A percentile compares a stretch with the other conserved stretches of the same genome.
Conservation (phyloP, 1,140 invertebrate species). For the Drosophila nigromelanica region DNA sequence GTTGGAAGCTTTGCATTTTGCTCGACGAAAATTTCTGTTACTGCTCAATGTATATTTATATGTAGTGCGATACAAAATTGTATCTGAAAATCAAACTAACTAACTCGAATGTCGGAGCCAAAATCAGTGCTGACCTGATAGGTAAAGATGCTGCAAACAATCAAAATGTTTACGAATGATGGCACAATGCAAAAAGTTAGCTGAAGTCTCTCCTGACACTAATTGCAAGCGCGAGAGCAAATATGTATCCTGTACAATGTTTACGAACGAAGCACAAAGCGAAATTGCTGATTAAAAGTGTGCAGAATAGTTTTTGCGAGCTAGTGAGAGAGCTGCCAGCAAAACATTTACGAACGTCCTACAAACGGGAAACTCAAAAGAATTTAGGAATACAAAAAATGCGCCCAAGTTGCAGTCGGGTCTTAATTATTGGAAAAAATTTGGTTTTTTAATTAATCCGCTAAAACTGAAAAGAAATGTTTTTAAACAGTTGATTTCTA, state of each 20-base stretch:
- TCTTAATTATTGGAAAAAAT: too few relatives aligned
- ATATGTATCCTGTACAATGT: background rate
- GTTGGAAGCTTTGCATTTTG: slow-evolving; percentile 2
- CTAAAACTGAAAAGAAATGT: too few relatives aligned
- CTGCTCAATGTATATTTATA: background rate
- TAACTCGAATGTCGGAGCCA: background rate
- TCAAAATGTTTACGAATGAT: background rate
- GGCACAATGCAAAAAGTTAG: background rate
- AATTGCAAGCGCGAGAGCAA: background rate
- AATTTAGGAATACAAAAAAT: too few relatives aligned
- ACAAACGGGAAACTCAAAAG: too few relatives aligned
- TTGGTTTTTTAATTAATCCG: too few relatives aligned
- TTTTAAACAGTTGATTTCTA: too few relatives aligned
- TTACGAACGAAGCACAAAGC: background rate
- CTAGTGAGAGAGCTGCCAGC: too few relatives aligned
- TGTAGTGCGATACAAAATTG: background rate
- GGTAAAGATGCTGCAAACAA: too few relatives aligned
- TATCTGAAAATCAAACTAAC: background rate
- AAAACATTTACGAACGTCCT: too few relatives aligned
- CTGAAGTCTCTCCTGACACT: background rate
- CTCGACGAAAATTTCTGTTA: background rate
- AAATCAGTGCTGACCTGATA: background rate
- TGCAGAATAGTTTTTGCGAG: too few relatives aligned
- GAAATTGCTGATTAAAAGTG: background rate
- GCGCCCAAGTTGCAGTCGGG: too few relatives aligned